These are phyloP conservation scores for Drosophila athabasca DNA, from an alignment of 1,140 invertebrate genomes.

Conservation along the genomic window DNA sequence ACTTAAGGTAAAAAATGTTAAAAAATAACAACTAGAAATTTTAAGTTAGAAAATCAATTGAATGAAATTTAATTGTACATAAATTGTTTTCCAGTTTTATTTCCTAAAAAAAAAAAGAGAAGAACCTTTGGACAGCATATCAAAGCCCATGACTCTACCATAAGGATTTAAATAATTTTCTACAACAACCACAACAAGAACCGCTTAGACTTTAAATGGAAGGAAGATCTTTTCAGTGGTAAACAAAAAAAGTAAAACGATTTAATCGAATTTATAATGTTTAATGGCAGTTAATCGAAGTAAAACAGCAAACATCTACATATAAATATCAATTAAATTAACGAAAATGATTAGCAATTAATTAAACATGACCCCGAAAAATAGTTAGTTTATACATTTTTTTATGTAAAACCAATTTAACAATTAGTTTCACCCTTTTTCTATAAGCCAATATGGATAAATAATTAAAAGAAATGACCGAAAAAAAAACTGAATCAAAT, in stretches of 20 bases:
- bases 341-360: conserved; percentile 65
- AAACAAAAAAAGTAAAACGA: conserved; percentile 55
- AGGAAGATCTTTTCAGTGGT: conserved; percentile 30
- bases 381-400: conserved; percentile 79
- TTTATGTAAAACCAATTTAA: conserved; percentile 71
- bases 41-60: conserved; percentile 43
- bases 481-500: conserved; percentile 51
- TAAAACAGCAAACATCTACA: conserved; percentile 39
- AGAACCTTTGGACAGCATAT: conserved; percentile 63
- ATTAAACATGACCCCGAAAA: conserved; percentile 50
- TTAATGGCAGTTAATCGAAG: conserved; percentile 75
- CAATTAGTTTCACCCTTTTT: conserved; percentile 69
- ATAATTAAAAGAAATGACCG: conserved; percentile 57
- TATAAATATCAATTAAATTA: conserved; percentile 78
- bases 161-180: conserved; percentile 57
- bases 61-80: conserved; percentile 50
- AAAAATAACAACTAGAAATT: conserved; percentile 3
- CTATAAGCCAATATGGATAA: conserved; percentile 77
- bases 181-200: conserved; percentile 33
- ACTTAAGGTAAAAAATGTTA: conserved; percentile 35
- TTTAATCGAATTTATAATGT: conserved; percentile 83
- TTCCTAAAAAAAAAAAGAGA: conserved; percentile 20
- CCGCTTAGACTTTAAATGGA: conserved; percentile 26
- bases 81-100: conserved; percentile 48
- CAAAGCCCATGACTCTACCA: conserved; percentile 55